Percentiles rank a stretch among this genome's conserved stretches.
Conservation (phyloP, 2,888 invertebrate species). For the Melieria crassipennis region DNA sequence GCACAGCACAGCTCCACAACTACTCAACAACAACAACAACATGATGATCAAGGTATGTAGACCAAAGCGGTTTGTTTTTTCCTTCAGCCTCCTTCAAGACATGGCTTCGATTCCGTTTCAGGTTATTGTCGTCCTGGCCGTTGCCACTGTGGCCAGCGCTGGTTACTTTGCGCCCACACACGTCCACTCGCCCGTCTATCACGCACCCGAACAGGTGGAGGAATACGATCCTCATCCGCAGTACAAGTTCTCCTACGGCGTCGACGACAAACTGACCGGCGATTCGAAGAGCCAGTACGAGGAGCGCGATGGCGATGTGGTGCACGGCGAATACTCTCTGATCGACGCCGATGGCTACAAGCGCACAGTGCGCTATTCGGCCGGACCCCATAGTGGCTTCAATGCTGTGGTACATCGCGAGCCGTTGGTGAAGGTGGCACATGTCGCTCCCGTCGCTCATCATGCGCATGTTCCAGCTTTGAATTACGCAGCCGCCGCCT, state of each 20-base stretch:
- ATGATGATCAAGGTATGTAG: slow-evolving; percentile 38
- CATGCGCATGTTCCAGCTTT: slow-evolving; percentile 38
- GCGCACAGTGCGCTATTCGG: slow-evolving; percentile 61
- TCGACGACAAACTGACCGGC: slow-evolving; percentile 61
- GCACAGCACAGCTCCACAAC: slow-evolving; percentile 18
- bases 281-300: slow-evolving; percentile 64
- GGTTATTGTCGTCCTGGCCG: slow-evolving; percentile 31
- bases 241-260: slow-evolving; percentile 62
- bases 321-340: slow-evolving; percentile 63
- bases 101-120: slow-evolving; percentile 17
- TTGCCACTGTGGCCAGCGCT: slow-evolving; percentile 53
- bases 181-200: slow-evolving; percentile 42
- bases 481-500: slow-evolving; percentile 26
- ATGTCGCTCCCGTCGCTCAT: slow-evolving; percentile 31
- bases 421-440: slow-evolving; percentile 36
- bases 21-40: slow-evolving; percentile 3
- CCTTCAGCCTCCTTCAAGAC: neutral
- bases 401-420: slow-evolving; percentile 51
- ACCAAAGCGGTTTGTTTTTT: too few species aligned
- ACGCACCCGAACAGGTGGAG: slow-evolving; percentile 48
- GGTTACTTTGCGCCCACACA: slow-evolving; percentile 42
- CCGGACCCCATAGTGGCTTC: slow-evolving; percentile 62
- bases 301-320: slow-evolving; percentile 63
- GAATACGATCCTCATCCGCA: slow-evolving; percentile 61
- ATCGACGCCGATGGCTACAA: slow-evolving; percentile 63